These are phyloP conservation scores for Proctacanthus coquilletti DNA, from an alignment of 1,140 invertebrate genomes.

Conservation along the genomic window DNA sequence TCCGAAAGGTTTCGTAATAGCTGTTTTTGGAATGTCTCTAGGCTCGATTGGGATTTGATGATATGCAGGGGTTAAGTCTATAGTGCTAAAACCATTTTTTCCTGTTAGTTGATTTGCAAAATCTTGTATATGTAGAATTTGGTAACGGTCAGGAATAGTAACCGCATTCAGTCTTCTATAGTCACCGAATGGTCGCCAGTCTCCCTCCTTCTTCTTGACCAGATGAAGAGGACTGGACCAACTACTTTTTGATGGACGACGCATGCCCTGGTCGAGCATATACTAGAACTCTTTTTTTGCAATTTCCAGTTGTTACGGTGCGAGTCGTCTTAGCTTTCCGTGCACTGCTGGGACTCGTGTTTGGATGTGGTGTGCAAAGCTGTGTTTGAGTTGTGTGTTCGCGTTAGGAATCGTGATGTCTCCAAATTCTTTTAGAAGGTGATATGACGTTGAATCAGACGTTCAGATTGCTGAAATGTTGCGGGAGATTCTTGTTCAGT, in stretches of 20 bases:
- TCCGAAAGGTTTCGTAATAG: constrained; percentile 24
- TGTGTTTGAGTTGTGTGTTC: background rate
- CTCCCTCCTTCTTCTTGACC: constrained; percentile 22
- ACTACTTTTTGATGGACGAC: constrained; percentile 19
- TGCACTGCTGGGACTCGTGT: constrained; percentile 19
- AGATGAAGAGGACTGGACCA: constrained; percentile 32
- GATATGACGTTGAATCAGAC: constrained; percentile 7
- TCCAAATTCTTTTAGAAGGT: constrained; percentile 15
- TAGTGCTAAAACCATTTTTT: constrained; percentile 24
- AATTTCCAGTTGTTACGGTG: constrained; percentile 14
- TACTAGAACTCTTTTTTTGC: constrained; percentile 12
- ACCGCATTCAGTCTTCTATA: constrained; percentile 29
- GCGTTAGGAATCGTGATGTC: constrained; percentile 2
- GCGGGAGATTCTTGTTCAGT: no score
- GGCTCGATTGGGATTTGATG: constrained; percentile 26
- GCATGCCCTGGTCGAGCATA: constrained; percentile 17
- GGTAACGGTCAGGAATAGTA: constrained; percentile 25
- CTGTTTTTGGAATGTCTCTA: constrained; percentile 25
- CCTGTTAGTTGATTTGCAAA: constrained; percentile 19
- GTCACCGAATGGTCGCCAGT: constrained; percentile 28
- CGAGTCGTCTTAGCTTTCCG: constrained; percentile 18
- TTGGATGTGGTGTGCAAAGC: constrained; percentile 10
- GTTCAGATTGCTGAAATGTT: no score
- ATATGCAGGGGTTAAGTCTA: constrained; percentile 35
- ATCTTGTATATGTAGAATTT: constrained; percentile 19